Conservation (phyloP, 2,113 vertebrate genomes). For the Amblyornis subalaris region DNA sequence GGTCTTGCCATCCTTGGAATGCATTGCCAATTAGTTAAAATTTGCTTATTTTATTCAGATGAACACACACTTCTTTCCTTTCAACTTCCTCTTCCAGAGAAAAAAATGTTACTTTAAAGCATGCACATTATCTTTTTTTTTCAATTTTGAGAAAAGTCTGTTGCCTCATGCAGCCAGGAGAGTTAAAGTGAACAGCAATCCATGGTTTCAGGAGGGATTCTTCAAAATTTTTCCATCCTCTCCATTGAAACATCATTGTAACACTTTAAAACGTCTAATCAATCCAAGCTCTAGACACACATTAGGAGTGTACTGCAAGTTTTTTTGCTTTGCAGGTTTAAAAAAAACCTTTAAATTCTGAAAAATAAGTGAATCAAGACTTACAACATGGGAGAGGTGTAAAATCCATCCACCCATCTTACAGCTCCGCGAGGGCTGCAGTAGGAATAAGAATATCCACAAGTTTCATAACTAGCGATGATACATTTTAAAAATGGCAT, state of each 20-base stretch:
- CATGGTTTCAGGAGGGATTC: background rate
- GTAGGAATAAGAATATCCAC: background rate
- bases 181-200: background rate
- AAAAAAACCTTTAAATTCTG: background rate
- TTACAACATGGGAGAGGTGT: background rate
- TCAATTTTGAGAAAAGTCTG: background rate
- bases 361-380: background rate
- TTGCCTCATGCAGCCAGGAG: background rate
- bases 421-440: background rate
- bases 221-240: background rate
- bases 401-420: background rate
- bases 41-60: background rate
- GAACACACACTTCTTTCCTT: background rate
- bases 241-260: background rate
- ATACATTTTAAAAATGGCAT: background rate
- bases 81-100: background rate
- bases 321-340: background rate
- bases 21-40: background rate
- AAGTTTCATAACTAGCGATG: background rate
- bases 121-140: fast-evolving
- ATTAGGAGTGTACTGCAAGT: background rate
- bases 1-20: background rate
- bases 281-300: background rate
- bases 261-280: background rate
- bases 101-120: background rate